Base-by-base conservation (phyloP, 2,797 vertebrate species). In the Fistularia tabacaria region DNA sequence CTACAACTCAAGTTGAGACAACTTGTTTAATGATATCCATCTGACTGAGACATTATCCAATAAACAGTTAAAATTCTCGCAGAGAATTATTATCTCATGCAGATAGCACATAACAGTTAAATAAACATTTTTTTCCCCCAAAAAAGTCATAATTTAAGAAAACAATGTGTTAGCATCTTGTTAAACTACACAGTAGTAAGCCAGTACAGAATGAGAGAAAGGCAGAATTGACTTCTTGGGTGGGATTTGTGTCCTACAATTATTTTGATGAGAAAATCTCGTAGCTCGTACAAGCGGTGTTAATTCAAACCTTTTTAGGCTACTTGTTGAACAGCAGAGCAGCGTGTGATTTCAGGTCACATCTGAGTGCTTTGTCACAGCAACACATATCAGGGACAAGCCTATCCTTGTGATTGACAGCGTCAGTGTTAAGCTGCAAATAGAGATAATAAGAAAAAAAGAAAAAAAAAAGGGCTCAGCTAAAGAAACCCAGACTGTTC, bases 31-130 rank as follows among this genome's bases (percentile, higher is more conserved):
- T 75, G 60, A 79, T 80, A 76, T 81, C 82, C 73, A 86, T 81
- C 71, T 69, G 82, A 82, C 76, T 50, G 73, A 88, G 76, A 93
- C 90, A 76, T 89, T 90, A 92, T 91, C 81, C 88, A 92, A 95
- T 93, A 91, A 92, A 92, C 89, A n/a, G 83, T 89, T 91, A 91
- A 91, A 93, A 95, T 96, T 96, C 93, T 96, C 93, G 89, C 87
- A 91, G 94, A 97, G 93, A 95, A 95, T 91, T 91, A 87, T 92
- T 92, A 93, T 91, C 87, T 94, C 95, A 97, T 98, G 97, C 95
- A 95, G 92, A 93, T 91, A 92, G 90, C 93, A 94, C 92, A 93
- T 76, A 88, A 90, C 91, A 91, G 87, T 87, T 83, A 88, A 91
- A 93, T 66, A 92, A 90, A 67, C 25, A 25, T 25, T 25, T 25